Evolutionary conservation across 92 coral and sea anemone genomes (phyloP), one percentile per base, ranked within the genome.

Genomic region (Muricea muricata): DNA sequence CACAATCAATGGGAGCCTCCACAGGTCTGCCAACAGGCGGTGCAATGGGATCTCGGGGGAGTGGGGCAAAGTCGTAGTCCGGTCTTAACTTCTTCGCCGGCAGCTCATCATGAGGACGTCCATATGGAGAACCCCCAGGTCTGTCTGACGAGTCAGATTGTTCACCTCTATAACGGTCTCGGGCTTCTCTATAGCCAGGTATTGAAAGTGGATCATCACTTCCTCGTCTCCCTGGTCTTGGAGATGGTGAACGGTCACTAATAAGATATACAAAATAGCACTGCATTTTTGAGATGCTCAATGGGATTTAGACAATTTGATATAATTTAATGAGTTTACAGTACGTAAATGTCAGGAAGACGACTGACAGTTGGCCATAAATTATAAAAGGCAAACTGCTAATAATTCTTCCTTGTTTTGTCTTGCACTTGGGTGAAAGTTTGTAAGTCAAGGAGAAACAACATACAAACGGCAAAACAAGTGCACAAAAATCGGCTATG

Each of bases 1-100:
- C 99, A 89, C 99, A 97, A 84, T 97, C 99, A 39, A 97, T 97
- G 32, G 99, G 99, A 12, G 98, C 97, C 35, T 88, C 91, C 32
- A 94, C 87, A 41, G 91, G 93, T 47, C 92, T 93, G 33, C 87
- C 79, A 47, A 73, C 13, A 18, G 76, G 80, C 33, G 70, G 34
- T 71, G 86, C 29, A 86, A 87, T 10, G 50, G 72, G 47, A 66
- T 84, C 26, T 91, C 93, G 35, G 60, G 89, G 48, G 73, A 78
- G 78, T 10, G 40, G 48, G 78, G 78, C 75, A 55, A 50, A 61
- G 79, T 88, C 71, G 82, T 93, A 92, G 83, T 94, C 99, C 57
- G 94, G 90, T 39, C 94, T 89, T n/a, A 93, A 73, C 67, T 90
- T 91, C 92, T 97, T 97, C 7, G 94, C 79, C 7, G 99, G 92